Conservation (phyloP, 2,888 invertebrate genomes). For the Lithophane leautieri region DNA sequence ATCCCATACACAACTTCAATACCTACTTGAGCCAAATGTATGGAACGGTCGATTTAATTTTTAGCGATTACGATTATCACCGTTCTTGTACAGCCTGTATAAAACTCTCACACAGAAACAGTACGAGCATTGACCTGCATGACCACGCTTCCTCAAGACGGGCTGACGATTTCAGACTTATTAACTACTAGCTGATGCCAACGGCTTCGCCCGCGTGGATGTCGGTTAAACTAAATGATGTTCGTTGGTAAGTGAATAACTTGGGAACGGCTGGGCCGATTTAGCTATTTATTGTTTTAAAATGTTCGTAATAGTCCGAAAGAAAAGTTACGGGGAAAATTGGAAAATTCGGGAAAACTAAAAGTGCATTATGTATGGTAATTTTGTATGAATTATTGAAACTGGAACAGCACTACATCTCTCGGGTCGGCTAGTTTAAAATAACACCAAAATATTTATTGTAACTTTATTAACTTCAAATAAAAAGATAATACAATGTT, state of each 20-base stretch:
- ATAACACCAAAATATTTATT: constrained; percentile 74
- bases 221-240: not conserved
- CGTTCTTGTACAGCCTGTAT: not conserved
- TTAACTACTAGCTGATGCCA: too few relatives aligned
- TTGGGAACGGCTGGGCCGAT: not conserved
- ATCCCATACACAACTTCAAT: too few relatives aligned
- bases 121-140: not conserved
- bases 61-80: too few relatives aligned
- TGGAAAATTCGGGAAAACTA: not conserved
- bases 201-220: too few relatives aligned
- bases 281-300: not conserved
- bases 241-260: not conserved
- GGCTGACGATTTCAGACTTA: not conserved
- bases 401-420: not conserved
- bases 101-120: not conserved
- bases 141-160: not conserved
- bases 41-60: too few relatives aligned
- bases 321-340: not conserved
- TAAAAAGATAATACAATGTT: constrained; percentile 85
- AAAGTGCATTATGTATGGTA: too few relatives aligned
- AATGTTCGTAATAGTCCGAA: not conserved
- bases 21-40: too few relatives aligned
- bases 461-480: constrained; percentile 88
- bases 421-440: constrained; percentile 6
- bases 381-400: not conserved